These are phyloP conservation scores for Sylvilagus bachmani DNA, from an alignment of 2,113 vertebrate species.

Conservation along the genomic window DNA sequence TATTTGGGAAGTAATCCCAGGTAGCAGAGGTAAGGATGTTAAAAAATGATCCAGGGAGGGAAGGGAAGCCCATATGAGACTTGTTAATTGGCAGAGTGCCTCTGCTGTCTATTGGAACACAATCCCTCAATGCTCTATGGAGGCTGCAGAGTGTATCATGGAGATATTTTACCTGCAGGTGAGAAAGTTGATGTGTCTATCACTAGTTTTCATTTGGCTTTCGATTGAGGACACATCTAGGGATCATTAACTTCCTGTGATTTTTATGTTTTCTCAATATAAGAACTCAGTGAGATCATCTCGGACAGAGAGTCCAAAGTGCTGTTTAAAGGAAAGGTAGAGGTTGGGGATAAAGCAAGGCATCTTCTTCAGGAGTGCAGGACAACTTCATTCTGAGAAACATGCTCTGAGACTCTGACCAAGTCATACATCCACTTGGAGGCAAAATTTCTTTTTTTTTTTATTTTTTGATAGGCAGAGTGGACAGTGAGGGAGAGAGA, in stretches of 20 bases:
- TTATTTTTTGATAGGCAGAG: too few relatives aligned
- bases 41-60: neutral
- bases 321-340: neutral
- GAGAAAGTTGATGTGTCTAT: too few relatives aligned
- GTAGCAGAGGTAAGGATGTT: neutral
- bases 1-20: neutral
- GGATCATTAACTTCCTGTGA: neutral
- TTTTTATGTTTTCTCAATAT: neutral
- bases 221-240: neutral
- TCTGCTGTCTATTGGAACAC: neutral
- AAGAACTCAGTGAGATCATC: neutral
- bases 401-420: neutral
- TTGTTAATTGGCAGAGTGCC: too few relatives aligned
- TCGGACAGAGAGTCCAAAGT: neutral
- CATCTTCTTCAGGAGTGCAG: neutral
- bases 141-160: neutral
- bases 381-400: neutral
- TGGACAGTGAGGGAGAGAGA: too few relatives aligned
- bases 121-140: neutral
- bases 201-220: neutral
- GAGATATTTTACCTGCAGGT: too few relatives aligned
- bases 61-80: too few relatives aligned
- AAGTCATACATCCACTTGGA: neutral
- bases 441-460: neutral
- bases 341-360: neutral